phyloP scores from a whole-genome alignment of 1,140 invertebrate genomes.

The Lepidurus couesii region DNA sequence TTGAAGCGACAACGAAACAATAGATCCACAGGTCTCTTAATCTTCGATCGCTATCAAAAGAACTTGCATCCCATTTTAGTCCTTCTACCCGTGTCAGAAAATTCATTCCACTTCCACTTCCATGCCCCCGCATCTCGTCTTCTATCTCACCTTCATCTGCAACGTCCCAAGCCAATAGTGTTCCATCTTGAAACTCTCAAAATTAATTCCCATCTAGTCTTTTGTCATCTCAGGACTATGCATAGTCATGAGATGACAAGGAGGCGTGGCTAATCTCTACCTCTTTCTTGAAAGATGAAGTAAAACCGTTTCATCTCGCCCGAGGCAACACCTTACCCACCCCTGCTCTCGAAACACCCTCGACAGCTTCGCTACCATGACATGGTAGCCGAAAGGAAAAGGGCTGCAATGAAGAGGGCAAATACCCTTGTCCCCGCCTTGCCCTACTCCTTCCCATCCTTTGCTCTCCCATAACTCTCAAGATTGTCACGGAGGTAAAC shows the following conservation, averaged over 20 bases:
- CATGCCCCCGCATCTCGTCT: background rate
- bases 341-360: background rate
- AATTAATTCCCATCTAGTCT: slow-evolving; percentile 16
- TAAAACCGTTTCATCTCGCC: background rate
- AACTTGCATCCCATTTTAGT: background rate
- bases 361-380: background rate
- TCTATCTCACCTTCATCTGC: slow-evolving; percentile 6
- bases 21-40: slow-evolving; percentile 2
- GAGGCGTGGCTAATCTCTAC: background rate
- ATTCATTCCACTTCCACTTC: background rate
- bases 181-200: slow-evolving; percentile 19
- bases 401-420: background rate
- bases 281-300: background rate
- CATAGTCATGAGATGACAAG: slow-evolving; percentile 14
- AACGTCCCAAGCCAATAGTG: background rate
- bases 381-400: background rate
- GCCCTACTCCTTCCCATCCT: background rate
- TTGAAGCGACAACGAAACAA: background rate
- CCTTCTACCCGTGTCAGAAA: background rate
- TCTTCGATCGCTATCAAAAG: background rate
- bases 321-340: background rate
- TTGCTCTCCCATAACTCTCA: background rate
- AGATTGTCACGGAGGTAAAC: slow-evolving; percentile 21
- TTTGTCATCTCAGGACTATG: background rate
- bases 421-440: background rate